Percentiles rank a stretch among this genome's conserved stretches.
Conservation (phyloP, 2,888 invertebrate genomes). For the Ormyrus labotus region DNA sequence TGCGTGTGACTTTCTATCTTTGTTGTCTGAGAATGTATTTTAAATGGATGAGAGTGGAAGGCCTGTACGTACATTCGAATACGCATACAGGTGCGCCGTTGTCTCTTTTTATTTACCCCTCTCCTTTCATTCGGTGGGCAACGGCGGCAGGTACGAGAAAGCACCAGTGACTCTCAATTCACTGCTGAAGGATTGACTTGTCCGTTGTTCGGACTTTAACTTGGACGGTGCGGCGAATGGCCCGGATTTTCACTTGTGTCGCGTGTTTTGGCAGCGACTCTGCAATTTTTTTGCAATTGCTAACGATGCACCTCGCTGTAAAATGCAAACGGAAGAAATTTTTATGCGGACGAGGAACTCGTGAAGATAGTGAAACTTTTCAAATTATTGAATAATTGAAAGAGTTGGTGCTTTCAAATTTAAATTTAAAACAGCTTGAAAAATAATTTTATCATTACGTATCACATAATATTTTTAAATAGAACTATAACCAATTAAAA, state of each 20-base stretch:
- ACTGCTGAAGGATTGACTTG: background rate
- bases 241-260: slow-evolving; percentile 17
- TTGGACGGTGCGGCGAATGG: slow-evolving; percentile 11
- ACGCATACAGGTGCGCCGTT: slow-evolving; percentile 30
- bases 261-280: slow-evolving; percentile 28
- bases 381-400: no score
- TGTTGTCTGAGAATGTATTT: background rate
- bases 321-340: background rate
- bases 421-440: no score
- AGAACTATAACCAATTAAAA: no score
- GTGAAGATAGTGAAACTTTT: no score
- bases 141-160: slow-evolving; percentile 66
- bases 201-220: background rate
- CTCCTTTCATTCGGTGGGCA: slow-evolving; percentile 44
- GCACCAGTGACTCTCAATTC: slow-evolving; percentile 67
- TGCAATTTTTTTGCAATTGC: background rate
- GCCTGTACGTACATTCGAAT: background rate
- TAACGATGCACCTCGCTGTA: background rate
- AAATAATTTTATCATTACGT: no score
- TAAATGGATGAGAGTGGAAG: slow-evolving; percentile 13
- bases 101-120: slow-evolving; percentile 41
- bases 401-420: no score
- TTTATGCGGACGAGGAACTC: background rate
- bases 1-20: slow-evolving; percentile 8
- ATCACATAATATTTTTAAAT: no score